These are phyloP conservation scores for Penaeus chinensis DNA, from an alignment of 1,140 invertebrate genomes.

Conservation along the genomic window DNA sequence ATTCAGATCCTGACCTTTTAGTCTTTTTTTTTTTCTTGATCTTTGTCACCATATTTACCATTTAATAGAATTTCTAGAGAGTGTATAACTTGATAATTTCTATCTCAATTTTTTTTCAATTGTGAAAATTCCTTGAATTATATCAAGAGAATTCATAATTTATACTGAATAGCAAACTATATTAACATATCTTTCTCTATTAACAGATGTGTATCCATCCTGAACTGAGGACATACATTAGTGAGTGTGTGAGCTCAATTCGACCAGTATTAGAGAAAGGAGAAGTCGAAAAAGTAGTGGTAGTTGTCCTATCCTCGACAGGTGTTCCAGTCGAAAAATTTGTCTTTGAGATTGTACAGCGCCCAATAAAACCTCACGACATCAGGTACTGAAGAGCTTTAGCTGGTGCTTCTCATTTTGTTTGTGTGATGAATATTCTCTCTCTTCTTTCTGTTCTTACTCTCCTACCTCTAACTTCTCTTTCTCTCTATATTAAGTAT, in stretches of 20 bases:
- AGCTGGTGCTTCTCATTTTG: not conserved
- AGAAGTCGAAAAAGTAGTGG: conserved; percentile 49
- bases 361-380: conserved; percentile 37
- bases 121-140: too few species aligned
- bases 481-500: not conserved
- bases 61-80: too few species aligned
- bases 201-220: conserved; percentile 57
- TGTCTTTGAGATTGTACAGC: conserved; percentile 56
- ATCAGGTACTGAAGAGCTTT: conserved; percentile 32
- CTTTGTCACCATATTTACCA: too few species aligned
- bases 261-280: conserved; percentile 50
- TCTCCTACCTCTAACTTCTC: not conserved
- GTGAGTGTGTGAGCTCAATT: conserved; percentile 56
- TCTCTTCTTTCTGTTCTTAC: not conserved
- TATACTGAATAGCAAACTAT: too few species aligned
- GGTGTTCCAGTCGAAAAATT: conserved; percentile 50
- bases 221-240: conserved; percentile 48
- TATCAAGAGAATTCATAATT: too few species aligned
- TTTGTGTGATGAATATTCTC: not conserved
- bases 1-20: too few species aligned
- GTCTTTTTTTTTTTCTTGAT: too few species aligned
- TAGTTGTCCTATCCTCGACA: conserved; percentile 37
- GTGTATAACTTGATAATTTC: too few species aligned
- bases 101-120: too few species aligned
- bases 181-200: not conserved